Percentiles rank a stretch among this genome's conserved stretches.
Evolutionary conservation across 2,797 vertebrate species (phyloP).

Genomic region (Urosaurus nigricauda): DNA sequence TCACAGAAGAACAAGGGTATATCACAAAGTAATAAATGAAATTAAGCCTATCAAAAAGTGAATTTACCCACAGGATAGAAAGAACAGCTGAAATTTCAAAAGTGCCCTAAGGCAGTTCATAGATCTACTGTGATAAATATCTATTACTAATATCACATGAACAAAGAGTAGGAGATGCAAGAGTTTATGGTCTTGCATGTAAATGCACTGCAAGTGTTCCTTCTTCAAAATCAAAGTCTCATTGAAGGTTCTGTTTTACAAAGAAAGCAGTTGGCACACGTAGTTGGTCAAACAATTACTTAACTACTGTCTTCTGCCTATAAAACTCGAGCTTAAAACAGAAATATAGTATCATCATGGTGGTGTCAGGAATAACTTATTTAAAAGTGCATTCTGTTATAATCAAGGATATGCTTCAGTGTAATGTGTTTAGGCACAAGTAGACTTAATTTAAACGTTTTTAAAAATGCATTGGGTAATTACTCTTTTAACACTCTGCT

Average conservation of each 20-base stretch:
- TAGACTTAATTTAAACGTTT: neutral
- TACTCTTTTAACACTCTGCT: neutral
- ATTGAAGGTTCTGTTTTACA: neutral
- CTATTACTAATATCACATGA: neutral
- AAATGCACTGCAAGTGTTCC: neutral
- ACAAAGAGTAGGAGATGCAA: neutral
- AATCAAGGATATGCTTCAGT: neutral
- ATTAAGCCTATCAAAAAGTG: neutral
- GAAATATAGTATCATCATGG: too few relatives aligned
- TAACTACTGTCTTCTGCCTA: neutral
- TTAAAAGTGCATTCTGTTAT: neutral
- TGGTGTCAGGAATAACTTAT: neutral
- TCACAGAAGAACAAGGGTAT: too few relatives aligned
- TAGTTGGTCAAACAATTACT: neutral
- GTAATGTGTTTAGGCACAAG: neutral
- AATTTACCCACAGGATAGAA: neutral
- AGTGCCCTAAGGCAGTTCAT: neutral
- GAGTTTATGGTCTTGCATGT: neutral
- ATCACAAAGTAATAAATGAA: neutral
- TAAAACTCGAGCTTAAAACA: neutral
- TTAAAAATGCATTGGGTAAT: neutral
- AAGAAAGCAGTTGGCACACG: too few relatives aligned
- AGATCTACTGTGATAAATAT: neutral
- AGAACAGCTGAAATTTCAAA: slow-evolving; percentile 1
- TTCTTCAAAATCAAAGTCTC: neutral